Percentiles rank a stretch among this genome's conserved stretches.
Conservation (phyloP, 2,888 invertebrate species). For the Tinea semifulvella region DNA sequence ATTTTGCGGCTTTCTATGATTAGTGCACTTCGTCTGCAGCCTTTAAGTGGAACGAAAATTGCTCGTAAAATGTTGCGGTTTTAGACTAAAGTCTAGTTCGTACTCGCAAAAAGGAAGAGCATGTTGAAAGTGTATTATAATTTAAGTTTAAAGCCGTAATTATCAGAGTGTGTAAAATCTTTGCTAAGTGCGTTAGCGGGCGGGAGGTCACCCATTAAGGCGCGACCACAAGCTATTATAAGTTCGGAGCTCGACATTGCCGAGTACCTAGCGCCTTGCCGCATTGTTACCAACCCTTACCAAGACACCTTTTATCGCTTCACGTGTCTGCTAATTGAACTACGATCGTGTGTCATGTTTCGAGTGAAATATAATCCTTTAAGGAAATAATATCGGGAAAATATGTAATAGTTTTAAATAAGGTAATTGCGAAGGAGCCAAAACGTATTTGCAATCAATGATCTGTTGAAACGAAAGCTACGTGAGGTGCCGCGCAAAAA, state of each 20-base stretch:
- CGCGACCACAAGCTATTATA: conserved; percentile 24
- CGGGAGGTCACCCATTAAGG: conserved; percentile 22
- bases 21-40: conserved; percentile 23
- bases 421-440: too few species aligned
- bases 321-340: too few species aligned
- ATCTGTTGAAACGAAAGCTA: neutral
- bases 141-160: conserved; percentile 16
- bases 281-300: conserved; percentile 1
- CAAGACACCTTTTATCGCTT: conserved; percentile 1
- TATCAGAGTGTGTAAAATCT: conserved; percentile 21
- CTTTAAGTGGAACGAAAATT: conserved; percentile 64
- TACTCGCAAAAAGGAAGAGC: conserved; percentile 5
- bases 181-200: conserved; percentile 22
- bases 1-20: conserved; percentile 32
- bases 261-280: neutral
- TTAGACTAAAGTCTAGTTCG: conserved; percentile 10
- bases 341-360: too few species aligned
- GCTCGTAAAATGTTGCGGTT: conserved; percentile 37
- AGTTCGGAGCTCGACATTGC: conserved; percentile 16
- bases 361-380: too few species aligned
- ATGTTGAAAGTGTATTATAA: conserved; percentile 12
- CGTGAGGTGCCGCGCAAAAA: conserved; percentile 6
- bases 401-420: too few species aligned
- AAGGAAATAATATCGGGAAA: too few species aligned
- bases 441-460: conserved; percentile 10